Percentiles rank a stretch among this genome's conserved stretches.
Conservation (phyloP, 1,140 invertebrate genomes). For the Maconellicoccus hirsutus region DNA sequence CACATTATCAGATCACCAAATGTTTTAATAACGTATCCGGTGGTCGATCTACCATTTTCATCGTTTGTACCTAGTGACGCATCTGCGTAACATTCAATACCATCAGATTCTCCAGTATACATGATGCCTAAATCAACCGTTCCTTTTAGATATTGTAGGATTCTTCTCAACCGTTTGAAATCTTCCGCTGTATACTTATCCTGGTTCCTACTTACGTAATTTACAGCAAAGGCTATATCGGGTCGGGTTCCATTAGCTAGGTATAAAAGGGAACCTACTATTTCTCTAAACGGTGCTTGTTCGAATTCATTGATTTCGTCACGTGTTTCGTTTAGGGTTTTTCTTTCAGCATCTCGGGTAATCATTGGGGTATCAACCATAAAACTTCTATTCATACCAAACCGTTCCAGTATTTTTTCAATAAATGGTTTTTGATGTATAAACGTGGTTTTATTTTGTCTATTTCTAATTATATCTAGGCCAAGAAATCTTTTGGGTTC, state of each 20-base stretch:
- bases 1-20: conserved; percentile 31
- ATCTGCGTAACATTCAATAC: conserved; percentile 27
- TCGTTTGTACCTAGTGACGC: conserved; percentile 26
- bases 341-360: background rate
- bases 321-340: background rate
- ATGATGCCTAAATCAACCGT: conserved; percentile 22
- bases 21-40: conserved; percentile 28
- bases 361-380: conserved; percentile 7
- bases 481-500: background rate
- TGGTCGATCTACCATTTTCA: conserved; percentile 27
- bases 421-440: conserved; percentile 10
- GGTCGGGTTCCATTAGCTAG: background rate
- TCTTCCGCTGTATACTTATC: background rate
- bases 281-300: no score
- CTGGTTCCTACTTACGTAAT: background rate
- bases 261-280: no score
- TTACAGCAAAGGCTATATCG: conserved; percentile 3
- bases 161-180: conserved; percentile 19
- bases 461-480: conserved; percentile 6
- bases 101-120: conserved; percentile 24
- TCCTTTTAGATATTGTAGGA: conserved; percentile 27
- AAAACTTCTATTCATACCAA: background rate
- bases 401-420: background rate
- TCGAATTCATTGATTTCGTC: no score
- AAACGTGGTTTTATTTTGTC: conserved; percentile 12